phyloP scores from a whole-genome alignment of 2,113 vertebrate genomes.

The Otus sunia region DNA sequence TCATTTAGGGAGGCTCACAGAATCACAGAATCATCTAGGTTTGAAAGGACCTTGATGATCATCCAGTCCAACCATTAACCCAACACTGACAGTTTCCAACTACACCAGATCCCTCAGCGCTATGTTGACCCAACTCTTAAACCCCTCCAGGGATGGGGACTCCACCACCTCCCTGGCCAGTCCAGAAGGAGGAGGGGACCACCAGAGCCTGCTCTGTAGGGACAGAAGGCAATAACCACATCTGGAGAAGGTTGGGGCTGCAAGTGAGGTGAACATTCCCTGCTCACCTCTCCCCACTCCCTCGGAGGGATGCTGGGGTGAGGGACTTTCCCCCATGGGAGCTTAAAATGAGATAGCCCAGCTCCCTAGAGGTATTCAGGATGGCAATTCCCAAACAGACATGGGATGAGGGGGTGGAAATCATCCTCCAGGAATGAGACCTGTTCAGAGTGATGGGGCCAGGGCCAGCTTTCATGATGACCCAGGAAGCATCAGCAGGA shows the following conservation, averaged over 20 bases:
- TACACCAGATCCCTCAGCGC: too few species aligned
- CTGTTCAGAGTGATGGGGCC: background rate
- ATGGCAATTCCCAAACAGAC: background rate
- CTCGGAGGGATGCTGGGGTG: background rate
- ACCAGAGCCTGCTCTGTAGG: fast-evolving
- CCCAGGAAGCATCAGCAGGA: background rate
- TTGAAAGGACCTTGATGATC: too few species aligned
- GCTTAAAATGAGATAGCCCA: background rate
- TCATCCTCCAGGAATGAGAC: background rate
- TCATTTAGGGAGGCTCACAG: background rate
- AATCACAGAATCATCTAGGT: too few species aligned
- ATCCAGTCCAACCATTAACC: too few species aligned
- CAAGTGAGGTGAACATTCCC: background rate
- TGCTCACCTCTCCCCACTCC: background rate
- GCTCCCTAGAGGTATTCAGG: background rate
- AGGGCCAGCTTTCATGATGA: fast-evolving
- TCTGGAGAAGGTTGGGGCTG: background rate
- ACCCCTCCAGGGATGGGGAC: too few species aligned
- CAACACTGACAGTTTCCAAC: too few species aligned
- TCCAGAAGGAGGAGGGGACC: background rate
- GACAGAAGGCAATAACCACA: background rate
- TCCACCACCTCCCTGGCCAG: too few species aligned
- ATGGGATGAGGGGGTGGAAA: background rate
- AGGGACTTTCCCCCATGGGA: background rate
- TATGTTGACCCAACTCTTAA: too few species aligned